Conservation (phyloP, 2,113 vertebrate species). For the Hystrix brachyura region DNA sequence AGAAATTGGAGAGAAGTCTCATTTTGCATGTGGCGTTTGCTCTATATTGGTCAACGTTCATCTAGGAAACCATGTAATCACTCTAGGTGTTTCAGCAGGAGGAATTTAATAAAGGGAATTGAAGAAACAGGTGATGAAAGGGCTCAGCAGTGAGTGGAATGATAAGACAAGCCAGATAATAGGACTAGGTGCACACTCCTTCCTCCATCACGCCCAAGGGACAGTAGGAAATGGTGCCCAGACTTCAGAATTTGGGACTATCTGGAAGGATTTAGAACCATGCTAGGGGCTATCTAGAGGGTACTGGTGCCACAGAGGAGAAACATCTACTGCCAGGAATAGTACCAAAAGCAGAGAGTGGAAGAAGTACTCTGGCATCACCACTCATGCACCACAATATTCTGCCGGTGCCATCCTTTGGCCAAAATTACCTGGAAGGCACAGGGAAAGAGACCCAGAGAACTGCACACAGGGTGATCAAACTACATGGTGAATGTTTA, state of each 20-base stretch:
- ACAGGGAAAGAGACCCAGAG: background rate
- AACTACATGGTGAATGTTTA: background rate
- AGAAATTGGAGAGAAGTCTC: background rate
- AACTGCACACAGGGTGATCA: background rate
- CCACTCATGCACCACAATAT: background rate
- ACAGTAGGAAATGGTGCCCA: background rate
- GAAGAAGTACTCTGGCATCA: background rate
- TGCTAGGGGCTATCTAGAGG: background rate
- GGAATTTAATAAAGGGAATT: conserved; percentile 1
- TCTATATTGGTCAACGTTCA: background rate
- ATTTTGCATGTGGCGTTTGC: background rate
- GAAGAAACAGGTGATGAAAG: background rate
- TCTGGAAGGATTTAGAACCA: background rate
- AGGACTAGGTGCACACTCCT: background rate
- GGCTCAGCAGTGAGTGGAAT: background rate
- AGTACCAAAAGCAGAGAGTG: background rate
- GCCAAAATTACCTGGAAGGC: background rate
- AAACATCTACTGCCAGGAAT: background rate
- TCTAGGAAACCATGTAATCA: background rate
- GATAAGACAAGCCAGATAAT: background rate
- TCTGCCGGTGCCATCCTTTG: background rate
- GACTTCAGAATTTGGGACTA: background rate
- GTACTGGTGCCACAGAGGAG: background rate
- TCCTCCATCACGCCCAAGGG: background rate
- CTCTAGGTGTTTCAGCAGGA: background rate